Evolutionary conservation across 1,140 invertebrate species (phyloP), one percentile per base, ranked within the genome.

Genomic region (Daktulosphaira vitifoliae): DNA sequence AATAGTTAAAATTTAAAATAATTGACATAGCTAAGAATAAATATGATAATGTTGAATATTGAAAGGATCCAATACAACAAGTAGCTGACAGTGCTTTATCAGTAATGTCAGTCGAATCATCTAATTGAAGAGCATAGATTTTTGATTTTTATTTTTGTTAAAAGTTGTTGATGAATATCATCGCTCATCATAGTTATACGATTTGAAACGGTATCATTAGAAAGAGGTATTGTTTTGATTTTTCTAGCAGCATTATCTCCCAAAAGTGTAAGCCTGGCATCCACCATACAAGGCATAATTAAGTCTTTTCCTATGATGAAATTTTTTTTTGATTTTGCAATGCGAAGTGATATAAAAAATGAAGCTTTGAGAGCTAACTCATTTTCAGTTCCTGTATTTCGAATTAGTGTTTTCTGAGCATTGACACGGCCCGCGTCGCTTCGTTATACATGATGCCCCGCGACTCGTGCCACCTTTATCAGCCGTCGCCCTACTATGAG

Each of bases 291-390:
- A 51, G 49, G 20, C 49, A 49, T 51, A 49, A 65, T 65, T 37
- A 65, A 48, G 33, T 46, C 29, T 52, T 65, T 26, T 33, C 26
- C 64, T 48, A 65, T 51, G 29, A 26, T 65, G 20, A 49, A 39
- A 52, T 44, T 37, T 65, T 65, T 49, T 26, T 48, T 48, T 29
- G 9, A 51, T 37, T 65, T 46, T 22, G 49, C 49, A 37, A 65
- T 65, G 44, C 29, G 23, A 52, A 49, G 18, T 22, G 64, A 29
- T 49, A 52, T 33, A 11, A 39, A 44, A 69, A 68, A 71, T 49
- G 69, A 71, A 18, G 65, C 65, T 33, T 22, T 42, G 25, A 70
- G 65, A 62, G 64, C 64, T 67, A 67, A 67, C 33, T 37, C 13
- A 37, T 37, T 37, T 37, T 37, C 33, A 37, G 33, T 37, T 37